Evolutionary conservation across 2,888 invertebrate species (phyloP).

Genomic region (Chironomus tentans): DNA sequence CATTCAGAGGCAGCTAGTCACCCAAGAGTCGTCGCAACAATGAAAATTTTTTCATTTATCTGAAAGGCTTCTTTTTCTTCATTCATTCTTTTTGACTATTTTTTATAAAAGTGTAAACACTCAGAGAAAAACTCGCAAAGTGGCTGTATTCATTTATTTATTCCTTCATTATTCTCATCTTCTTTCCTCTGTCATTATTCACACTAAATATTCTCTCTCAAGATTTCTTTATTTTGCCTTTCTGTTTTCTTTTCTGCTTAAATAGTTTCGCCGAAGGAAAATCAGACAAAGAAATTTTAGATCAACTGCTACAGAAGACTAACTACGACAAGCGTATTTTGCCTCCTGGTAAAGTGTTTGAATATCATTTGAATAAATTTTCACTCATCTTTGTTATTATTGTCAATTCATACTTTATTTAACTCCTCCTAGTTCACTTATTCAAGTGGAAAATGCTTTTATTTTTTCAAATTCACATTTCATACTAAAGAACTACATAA

Average conservation of each 20-base stretch:
- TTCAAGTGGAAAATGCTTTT: neutral
- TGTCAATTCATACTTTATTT: neutral
- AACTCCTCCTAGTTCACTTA: neutral
- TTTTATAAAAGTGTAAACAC: neutral
- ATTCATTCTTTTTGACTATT: neutral
- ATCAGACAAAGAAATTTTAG: slow-evolving; percentile 87
- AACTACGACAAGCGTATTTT: slow-evolving; percentile 88
- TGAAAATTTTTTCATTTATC: neutral
- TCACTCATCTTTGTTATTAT: neutral
- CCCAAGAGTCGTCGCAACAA: neutral
- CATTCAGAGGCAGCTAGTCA: too few relatives aligned
- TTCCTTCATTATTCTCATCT: neutral
- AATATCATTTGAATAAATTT: slow-evolving; percentile 4
- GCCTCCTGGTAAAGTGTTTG: slow-evolving; percentile 62
- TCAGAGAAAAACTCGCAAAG: neutral
- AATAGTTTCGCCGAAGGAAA: slow-evolving; percentile 80
- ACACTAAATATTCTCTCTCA: too few relatives aligned
- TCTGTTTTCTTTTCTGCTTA: neutral
- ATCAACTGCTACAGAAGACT: slow-evolving; percentile 75
- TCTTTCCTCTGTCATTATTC: neutral
- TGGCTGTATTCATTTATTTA: neutral
- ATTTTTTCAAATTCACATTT: neutral
- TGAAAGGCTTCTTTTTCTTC: neutral
- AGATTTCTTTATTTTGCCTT: neutral
- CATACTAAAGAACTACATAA: too few relatives aligned